Percentiles rank a stretch among this genome's conserved stretches.
phyloP scores from a whole-genome alignment of 2,888 invertebrate species.

The Aquatica leii region DNA sequence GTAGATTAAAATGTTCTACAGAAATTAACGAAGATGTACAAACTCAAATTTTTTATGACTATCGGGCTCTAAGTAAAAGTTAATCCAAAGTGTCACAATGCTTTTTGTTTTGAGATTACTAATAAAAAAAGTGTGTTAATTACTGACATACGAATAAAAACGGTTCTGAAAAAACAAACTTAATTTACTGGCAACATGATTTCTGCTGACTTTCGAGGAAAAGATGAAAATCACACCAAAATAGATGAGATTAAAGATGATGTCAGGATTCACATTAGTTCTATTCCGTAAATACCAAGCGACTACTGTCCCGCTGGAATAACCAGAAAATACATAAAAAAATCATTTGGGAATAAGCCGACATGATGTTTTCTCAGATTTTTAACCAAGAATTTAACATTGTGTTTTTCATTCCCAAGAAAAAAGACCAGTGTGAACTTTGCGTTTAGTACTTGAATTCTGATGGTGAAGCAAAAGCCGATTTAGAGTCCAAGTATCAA shows the following conservation, averaged over 20 bases:
- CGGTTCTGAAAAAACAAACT: neutral
- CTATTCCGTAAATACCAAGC: too few species aligned
- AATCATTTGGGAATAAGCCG: constrained; percentile 39
- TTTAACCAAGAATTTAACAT: constrained; percentile 1
- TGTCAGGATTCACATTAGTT: too few species aligned
- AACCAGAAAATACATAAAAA: constrained; percentile 46
- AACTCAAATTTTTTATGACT: neutral
- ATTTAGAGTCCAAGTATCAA: constrained; percentile 14
- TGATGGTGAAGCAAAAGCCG: constrained; percentile 16
- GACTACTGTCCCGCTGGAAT: too few species aligned
- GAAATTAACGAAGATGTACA: neutral
- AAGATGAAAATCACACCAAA: too few species aligned
- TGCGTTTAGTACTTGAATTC: constrained; percentile 11
- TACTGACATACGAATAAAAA: too few species aligned
- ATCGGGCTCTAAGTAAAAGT: too few species aligned
- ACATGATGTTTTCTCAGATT: constrained; percentile 13
- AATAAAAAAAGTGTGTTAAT: too few species aligned
- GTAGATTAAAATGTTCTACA: neutral
- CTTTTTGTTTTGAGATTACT: too few species aligned
- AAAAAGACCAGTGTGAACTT: constrained; percentile 24
- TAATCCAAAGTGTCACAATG: too few species aligned
- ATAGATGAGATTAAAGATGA: too few species aligned
- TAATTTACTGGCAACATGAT: neutral
- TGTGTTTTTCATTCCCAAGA: constrained; percentile 20
- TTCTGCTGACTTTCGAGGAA: neutral